phyloP scores from a whole-genome alignment of 2,797 vertebrate species.

The Arremon brunneinucha region DNA sequence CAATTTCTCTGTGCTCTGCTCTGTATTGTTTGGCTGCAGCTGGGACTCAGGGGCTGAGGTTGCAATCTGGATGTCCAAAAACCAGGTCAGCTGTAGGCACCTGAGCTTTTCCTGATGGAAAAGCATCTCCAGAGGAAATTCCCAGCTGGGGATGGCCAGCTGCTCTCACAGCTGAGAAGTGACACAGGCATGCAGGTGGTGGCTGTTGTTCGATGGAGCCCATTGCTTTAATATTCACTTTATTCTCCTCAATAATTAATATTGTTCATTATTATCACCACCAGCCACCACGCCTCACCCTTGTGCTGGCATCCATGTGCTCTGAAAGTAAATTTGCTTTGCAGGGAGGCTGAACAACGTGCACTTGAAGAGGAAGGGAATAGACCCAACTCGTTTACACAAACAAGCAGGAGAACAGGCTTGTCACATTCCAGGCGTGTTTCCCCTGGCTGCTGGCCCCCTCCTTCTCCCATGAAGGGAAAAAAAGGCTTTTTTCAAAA shows the following conservation, averaged over 20 bases:
- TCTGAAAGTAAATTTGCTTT: slow-evolving; percentile 70
- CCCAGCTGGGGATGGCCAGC: not conserved
- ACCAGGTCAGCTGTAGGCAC: not conserved
- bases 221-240: not conserved
- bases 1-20: not conserved
- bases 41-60: not conserved
- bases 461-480: not conserved
- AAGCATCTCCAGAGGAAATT: not conserved
- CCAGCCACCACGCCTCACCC: not conserved
- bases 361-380: slow-evolving; percentile 59
- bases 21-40: not conserved
- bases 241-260: not conserved
- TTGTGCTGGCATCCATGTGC: not conserved
- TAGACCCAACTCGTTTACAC: slow-evolving; percentile 59
- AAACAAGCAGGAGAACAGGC: slow-evolving; percentile 63
- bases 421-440: slow-evolving; percentile 62
- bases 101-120: not conserved
- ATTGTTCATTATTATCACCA: not conserved
- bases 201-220: not conserved
- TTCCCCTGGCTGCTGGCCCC: slow-evolving; percentile 13
- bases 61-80: not conserved
- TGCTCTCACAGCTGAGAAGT: not conserved
- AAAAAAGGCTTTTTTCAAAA: not conserved
- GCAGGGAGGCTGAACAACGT: slow-evolving; percentile 51
- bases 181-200: rapidly evolving